Conservation (phyloP, 2,797 vertebrate species). For the Pachyuromys duprasi region DNA sequence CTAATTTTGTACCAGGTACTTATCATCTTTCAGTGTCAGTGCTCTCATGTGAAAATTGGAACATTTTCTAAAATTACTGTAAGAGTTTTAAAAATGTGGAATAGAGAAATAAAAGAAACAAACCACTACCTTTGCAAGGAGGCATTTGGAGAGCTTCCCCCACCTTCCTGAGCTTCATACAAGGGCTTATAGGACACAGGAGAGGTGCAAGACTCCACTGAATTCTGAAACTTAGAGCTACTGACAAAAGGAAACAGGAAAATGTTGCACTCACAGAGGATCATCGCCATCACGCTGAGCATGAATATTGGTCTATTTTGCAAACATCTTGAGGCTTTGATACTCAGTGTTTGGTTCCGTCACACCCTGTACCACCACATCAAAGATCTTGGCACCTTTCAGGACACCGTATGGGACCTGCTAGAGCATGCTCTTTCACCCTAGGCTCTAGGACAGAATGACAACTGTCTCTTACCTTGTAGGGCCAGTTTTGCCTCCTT, state of each 20-base stretch:
- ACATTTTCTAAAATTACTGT: not conserved
- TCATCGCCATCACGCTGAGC: not conserved
- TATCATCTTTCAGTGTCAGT: not conserved
- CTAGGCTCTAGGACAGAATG: not conserved
- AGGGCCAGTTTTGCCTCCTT: constrained; percentile 52
- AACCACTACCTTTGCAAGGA: not conserved
- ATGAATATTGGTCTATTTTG: not conserved
- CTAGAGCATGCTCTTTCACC: not conserved
- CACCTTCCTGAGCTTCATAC: not conserved
- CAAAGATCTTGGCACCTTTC: not conserved
- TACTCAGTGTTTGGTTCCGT: not conserved
- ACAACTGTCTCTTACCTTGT: constrained; percentile 11
- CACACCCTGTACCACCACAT: too few species aligned
- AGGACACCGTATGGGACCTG: not conserved
- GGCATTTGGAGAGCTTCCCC: not conserved
- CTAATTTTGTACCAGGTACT: not conserved
- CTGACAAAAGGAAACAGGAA: not conserved
- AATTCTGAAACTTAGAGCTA: not conserved
- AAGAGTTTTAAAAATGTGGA: not conserved
- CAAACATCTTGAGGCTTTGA: not conserved
- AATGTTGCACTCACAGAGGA: not conserved
- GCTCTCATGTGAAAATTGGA: constrained; percentile 26
- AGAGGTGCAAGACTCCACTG: not conserved
- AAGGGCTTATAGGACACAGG: not conserved
- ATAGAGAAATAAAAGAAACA: not conserved